Evolutionary conservation across 2,113 vertebrate genomes (phyloP).

Genomic region (Rhinogobius similis): DNA sequence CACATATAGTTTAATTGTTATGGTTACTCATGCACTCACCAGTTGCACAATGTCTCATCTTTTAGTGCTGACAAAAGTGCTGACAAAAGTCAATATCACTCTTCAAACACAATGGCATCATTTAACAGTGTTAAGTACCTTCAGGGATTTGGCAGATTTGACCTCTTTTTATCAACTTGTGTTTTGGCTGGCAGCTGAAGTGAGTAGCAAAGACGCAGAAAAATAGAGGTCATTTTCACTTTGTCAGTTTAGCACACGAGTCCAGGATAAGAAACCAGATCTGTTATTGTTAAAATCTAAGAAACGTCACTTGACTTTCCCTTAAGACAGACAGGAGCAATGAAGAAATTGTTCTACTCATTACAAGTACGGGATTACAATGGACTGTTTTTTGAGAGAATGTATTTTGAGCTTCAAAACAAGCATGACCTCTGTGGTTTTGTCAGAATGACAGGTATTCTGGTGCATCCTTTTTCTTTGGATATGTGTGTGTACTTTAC

Average conservation of each 20-base stretch:
- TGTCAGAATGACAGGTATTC: slow-evolving; percentile 4
- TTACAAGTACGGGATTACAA: slow-evolving; percentile 29
- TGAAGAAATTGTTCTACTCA: slow-evolving; percentile 31
- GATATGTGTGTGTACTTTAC: not conserved
- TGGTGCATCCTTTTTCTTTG: slow-evolving; percentile 15
- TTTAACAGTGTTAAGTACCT: no score
- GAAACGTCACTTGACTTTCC: slow-evolving; percentile 52
- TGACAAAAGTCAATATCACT: no score
- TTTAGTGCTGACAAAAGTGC: no score
- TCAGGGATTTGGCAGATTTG: slow-evolving; percentile 32
- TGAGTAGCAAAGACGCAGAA: slow-evolving; percentile 15
- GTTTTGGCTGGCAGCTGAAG: slow-evolving; percentile 53
- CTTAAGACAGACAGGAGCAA: slow-evolving; percentile 41
- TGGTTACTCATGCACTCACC: no score
- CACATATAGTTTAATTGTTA: no score
- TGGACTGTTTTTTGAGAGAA: slow-evolving; percentile 4
- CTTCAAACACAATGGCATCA: no score
- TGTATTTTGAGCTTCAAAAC: not conserved
- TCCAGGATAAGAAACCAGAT: slow-evolving; percentile 61
- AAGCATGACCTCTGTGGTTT: slow-evolving; percentile 21
- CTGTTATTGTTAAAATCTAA: slow-evolving; percentile 57
- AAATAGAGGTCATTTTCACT: slow-evolving; percentile 45
- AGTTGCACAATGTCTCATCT: no score
- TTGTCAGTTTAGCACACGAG: slow-evolving; percentile 41
- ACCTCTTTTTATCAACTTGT: slow-evolving; percentile 43